Conservation (phyloP, 2,888 invertebrate genomes). For the Ectemnius cavifrons region DNA sequence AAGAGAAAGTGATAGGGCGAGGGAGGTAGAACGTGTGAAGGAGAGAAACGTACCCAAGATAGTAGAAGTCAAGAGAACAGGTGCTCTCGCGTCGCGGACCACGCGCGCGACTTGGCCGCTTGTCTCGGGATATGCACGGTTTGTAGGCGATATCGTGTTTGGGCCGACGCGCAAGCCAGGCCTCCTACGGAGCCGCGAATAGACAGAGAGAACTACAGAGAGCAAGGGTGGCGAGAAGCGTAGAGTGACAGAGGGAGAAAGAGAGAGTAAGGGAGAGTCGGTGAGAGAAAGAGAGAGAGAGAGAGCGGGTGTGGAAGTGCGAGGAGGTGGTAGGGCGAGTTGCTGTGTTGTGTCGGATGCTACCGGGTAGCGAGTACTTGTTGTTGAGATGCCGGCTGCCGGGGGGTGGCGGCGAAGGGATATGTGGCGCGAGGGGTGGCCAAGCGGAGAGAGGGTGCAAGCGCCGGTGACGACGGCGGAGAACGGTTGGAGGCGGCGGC, state of each 20-base stretch:
- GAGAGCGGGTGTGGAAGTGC: conserved; percentile 18
- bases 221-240: conserved; percentile 12
- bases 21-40: conserved; percentile 11
- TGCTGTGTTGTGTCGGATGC: conserved; percentile 77
- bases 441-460: conserved; percentile 21
- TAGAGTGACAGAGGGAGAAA: conserved; percentile 24
- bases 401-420: conserved; percentile 38
- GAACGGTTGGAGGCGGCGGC: conserved; percentile 47
- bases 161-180: conserved; percentile 54
- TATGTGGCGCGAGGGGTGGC: conserved; percentile 45
- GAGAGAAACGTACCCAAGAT: conserved; percentile 40
- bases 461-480: conserved; percentile 43
- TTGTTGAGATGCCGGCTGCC: conserved; percentile 73
- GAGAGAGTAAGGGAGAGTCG: conserved; percentile 25
- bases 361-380: conserved; percentile 75
- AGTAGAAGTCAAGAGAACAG: conserved; percentile 40
- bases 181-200: conserved; percentile 50
- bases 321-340: conserved; percentile 69
- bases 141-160: conserved; percentile 63
- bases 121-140: conserved; percentile 61
- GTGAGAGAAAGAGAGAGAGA: conserved; percentile 26
- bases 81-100: conserved; percentile 16
- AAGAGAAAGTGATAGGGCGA: conserved; percentile 6
- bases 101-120: conserved; percentile 43
- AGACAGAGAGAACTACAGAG: conserved; percentile 20